Base-by-base conservation (phyloP, 1,140 invertebrate species). In the Apis mellifera region DNA sequence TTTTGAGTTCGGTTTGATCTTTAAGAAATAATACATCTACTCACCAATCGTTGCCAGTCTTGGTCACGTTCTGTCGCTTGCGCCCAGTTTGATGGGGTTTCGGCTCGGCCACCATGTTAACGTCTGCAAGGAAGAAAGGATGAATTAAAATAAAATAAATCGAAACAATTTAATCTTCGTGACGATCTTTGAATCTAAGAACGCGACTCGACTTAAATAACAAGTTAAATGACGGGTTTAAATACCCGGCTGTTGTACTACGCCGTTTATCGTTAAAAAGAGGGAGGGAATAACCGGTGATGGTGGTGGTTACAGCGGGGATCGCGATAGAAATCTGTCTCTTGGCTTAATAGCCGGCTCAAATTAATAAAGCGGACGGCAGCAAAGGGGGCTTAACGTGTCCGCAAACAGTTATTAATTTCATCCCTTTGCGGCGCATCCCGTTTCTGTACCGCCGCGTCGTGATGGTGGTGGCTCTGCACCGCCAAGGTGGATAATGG, bases 31-130 rank as follows among this genome's bases (percentile, higher is more conserved):
- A 70, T 9, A 32, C 84, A 73, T 72, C 11, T 12, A 77, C 96
- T 96, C 92, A 97, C 97, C 96, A 97, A 91, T 97, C 97, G 92
- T 97, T 97, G 91, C 96, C 96, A 62, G 96, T 97, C 95, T 97
- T 97, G 84, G 96, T 95, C 82, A 97, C 95, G 93, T 97, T 97
- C 92, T 97, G 96, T 82, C 97, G 94, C 92, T 97, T 97, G 85
- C 97, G 94, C 83, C 96, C 96, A 72, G 96, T 97, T 94, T 97
- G 97, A 93, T 97, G 97, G 68, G 96, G 96, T 93, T 97, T 97
- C 52, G 97, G 97, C 91, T 97, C 97, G 26, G 97, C 96, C 60
- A 97, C 97, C 96, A 97, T 96, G 93, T 97, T 97, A 52, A 97
- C 96, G 95, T 97, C 96, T 97, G 94, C 68, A 75, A 65, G 9